Evolutionary conservation across 2,113 vertebrate species (phyloP), one percentile per base, ranked within the genome.

Genomic region (Drymodes brunneopygia): DNA sequence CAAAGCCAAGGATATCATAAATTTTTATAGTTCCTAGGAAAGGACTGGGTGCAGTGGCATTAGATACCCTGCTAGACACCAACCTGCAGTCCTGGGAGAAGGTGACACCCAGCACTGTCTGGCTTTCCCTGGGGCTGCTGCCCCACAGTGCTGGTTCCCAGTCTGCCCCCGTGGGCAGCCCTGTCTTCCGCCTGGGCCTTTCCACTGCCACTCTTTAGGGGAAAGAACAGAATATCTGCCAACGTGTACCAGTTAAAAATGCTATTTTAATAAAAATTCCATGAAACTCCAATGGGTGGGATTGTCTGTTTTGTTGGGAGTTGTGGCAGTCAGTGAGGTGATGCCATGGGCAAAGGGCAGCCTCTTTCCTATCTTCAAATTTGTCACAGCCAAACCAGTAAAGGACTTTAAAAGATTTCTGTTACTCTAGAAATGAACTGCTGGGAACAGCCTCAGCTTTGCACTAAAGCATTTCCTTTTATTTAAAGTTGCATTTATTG

Each of bases 261-360:
- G 81, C 74, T 97, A 97, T 98, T 98, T 98, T 98, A 98, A 98
- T 98, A 97, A 98, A 97, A 86, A 60, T 90, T 97, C 92, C 72
- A n/a, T 78, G 86, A 92, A 97, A 96, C 58, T 21, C 8, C 12
- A 45, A 19, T 23, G 57, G 47, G 72, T 40, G 60, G 29, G 33
- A 86, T 92, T 33, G 35, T 88, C 85, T 97, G 81, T 96, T 95
- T 86, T 72, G 25, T 12, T 82, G 56, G 25, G 56, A 61, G 56
- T 35, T 71, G 20, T 71, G 66, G 56, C 25, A 66, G 21, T 36
- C n/a, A 51, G 31, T 29, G 45, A 71, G 25, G 33, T 61, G 5
- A 35, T 51, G 36, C 56, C 38, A 23, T 44, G 21, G 25, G 21
- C 36, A 14, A 7, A 44, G 9, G 29, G 3, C 5, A 5, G 9